phyloP scores from a whole-genome alignment of 1,140 invertebrate genomes.

The Anoplolepis gracilipes region DNA sequence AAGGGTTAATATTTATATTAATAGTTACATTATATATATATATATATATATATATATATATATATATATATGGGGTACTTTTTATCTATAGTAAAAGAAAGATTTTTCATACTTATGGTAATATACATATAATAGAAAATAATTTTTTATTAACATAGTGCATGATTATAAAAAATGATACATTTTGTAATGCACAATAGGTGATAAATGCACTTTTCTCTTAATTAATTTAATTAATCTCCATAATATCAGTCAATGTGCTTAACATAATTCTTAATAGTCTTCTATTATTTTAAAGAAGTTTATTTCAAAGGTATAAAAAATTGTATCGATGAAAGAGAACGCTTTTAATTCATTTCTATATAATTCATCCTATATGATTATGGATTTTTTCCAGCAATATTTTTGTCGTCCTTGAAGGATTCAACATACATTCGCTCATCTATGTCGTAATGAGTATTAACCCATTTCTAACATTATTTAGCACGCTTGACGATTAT shows the following conservation, averaged over 20 bases:
- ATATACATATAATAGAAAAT: too few species aligned
- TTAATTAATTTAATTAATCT: slow-evolving; percentile 1
- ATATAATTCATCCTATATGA: background rate
- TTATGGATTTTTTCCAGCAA: background rate
- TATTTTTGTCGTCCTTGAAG: background rate
- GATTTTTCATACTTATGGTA: too few species aligned
- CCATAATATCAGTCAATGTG: background rate
- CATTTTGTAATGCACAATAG: background rate
- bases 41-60: too few species aligned
- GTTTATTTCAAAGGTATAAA: background rate
- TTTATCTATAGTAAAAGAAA: too few species aligned
- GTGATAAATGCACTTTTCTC: background rate
- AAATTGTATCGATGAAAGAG: background rate
- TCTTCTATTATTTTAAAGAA: background rate
- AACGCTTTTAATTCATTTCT: background rate
- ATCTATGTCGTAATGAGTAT: background rate
- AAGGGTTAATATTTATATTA: too few species aligned
- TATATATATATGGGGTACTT: too few species aligned
- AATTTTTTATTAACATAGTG: too few species aligned
- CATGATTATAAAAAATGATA: too few species aligned
- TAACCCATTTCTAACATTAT: background rate
- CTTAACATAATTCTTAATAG: background rate
- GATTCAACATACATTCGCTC: background rate
- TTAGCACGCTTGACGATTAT: slow-evolving; percentile 9
- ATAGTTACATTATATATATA: too few species aligned